These are phyloP conservation scores for Asarcornis scutulata DNA, from an alignment of 2,113 vertebrate genomes.

Conservation along the genomic window DNA sequence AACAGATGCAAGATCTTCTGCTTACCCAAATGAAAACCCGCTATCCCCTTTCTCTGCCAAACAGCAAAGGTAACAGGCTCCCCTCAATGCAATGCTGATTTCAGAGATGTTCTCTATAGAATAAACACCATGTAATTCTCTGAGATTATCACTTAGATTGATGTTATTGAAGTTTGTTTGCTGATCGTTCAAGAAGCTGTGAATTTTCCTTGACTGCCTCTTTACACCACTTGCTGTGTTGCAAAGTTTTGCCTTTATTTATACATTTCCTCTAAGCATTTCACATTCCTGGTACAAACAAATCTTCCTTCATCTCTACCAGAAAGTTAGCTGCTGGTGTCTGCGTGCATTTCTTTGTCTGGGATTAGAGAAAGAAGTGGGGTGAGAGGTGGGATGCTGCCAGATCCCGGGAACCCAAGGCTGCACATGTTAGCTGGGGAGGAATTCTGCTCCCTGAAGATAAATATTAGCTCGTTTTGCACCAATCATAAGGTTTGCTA, in stretches of 20 bases:
- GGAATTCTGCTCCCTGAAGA: neutral
- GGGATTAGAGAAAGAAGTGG: neutral
- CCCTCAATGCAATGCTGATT: neutral
- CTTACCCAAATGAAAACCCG: neutral
- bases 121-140: neutral
- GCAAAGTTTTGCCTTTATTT: neutral
- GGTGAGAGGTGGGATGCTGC: too few species aligned
- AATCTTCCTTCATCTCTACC: neutral
- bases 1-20: neutral
- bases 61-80: neutral
- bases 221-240: neutral
- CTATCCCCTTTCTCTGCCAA: neutral
- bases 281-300: neutral
- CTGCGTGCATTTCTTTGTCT: neutral
- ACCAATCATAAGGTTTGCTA: neutral
- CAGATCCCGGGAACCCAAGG: neutral
- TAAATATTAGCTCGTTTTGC: neutral
- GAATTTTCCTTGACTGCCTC: neutral
- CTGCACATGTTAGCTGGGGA: neutral
- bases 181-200: neutral
- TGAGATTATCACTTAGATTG: neutral
- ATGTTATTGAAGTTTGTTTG: neutral
- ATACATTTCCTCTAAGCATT: neutral
- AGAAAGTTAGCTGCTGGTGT: neutral
- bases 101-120: neutral